Evolutionary conservation across 2,888 invertebrate species (phyloP).

Genomic region (Megamerina dolium): DNA sequence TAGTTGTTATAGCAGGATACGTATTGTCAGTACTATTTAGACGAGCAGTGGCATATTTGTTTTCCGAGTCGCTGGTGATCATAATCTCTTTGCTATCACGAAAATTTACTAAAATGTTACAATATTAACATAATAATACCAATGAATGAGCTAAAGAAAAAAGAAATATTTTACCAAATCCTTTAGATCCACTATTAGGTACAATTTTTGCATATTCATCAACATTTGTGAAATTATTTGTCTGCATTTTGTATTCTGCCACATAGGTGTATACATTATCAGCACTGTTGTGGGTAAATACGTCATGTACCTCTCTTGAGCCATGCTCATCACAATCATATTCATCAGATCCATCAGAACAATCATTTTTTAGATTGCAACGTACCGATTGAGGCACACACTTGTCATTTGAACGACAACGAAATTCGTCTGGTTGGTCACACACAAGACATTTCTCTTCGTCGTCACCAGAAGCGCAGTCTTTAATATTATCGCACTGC

Average conservation of each 20-base stretch:
- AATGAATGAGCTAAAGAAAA: background rate
- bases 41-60: conserved; percentile 39
- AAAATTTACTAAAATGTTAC: conserved; percentile 48
- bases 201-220: too few species aligned
- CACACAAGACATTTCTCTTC: conserved; percentile 51
- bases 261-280: too few species aligned
- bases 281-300: too few species aligned
- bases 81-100: conserved; percentile 58
- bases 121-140: background rate
- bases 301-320: conserved; percentile 55
- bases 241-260: too few species aligned
- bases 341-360: conserved; percentile 60
- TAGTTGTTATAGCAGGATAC: conserved; percentile 22
- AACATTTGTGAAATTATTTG: too few species aligned
- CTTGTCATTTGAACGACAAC: conserved; percentile 49
- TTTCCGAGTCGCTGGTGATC: conserved; percentile 55
- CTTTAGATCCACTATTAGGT: too few species aligned
- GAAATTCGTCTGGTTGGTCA: conserved; percentile 49
- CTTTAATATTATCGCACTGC: conserved; percentile 53
- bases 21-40: conserved; percentile 32
- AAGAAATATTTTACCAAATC: conserved; percentile 29
- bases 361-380: conserved; percentile 60
- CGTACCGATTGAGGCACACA: conserved; percentile 57
- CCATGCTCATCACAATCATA: conserved; percentile 50
- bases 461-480: conserved; percentile 50